Percentiles rank a stretch among this genome's conserved stretches.
phyloP scores from a whole-genome alignment of 2,113 vertebrate genomes.

The Cheirogaleus medius region DNA sequence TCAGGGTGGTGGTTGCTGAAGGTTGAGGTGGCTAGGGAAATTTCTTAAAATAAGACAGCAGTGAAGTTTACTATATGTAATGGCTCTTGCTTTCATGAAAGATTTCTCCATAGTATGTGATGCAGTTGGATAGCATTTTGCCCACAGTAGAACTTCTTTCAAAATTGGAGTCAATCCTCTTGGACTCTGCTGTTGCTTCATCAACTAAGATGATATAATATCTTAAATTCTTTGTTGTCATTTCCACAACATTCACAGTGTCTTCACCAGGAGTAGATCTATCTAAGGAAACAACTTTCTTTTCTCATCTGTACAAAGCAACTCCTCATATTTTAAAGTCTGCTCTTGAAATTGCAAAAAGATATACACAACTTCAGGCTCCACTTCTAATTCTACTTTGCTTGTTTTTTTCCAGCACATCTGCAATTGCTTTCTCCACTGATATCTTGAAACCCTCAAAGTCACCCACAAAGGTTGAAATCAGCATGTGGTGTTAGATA shows the following conservation, averaged over 20 bases:
- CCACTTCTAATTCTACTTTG: not conserved
- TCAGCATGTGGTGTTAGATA: not conserved
- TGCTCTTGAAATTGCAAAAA: not conserved
- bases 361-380: not conserved
- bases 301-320: not conserved
- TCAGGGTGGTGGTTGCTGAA: not conserved
- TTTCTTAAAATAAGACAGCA: not conserved
- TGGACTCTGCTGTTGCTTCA: not conserved
- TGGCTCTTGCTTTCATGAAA: not conserved
- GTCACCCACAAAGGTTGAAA: not conserved
- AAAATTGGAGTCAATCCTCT: not conserved
- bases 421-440: not conserved
- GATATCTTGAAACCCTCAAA: not conserved
- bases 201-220: not conserved
- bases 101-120: not conserved
- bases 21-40: not conserved
- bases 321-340: not conserved
- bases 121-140: not conserved
- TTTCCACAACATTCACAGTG: not conserved
- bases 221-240: not conserved
- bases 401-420: not conserved
- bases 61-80: not conserved
- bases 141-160: not conserved
- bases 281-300: not conserved
- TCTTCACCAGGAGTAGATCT: not conserved